phyloP scores from a whole-genome alignment of 2,888 invertebrate genomes.

The Drosophila ustulata region DNA sequence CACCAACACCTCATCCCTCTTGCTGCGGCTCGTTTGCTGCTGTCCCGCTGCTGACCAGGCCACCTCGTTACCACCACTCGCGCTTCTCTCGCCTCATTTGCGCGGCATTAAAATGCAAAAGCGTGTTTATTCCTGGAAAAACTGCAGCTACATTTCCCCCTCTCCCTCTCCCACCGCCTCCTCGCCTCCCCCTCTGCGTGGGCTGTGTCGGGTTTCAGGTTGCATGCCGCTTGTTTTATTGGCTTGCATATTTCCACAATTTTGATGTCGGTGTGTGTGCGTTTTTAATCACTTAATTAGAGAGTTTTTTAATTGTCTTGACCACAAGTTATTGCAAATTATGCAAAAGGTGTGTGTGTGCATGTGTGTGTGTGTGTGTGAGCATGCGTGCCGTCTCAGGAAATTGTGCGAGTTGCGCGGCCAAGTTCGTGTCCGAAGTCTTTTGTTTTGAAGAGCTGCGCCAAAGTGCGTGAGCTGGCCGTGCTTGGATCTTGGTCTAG shows the following conservation, averaged over 20 bases:
- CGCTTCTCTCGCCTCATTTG: conserved; percentile 71
- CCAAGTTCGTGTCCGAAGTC: conserved; percentile 77
- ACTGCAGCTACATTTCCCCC: conserved; percentile 47
- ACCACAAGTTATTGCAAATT: conserved; percentile 57
- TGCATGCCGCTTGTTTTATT: conserved; percentile 62
- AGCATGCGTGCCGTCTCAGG: conserved; percentile 49
- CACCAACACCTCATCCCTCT: conserved; percentile 54
- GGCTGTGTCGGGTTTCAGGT: conserved; percentile 14
- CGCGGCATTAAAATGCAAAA: conserved; percentile 79
- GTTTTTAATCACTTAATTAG: conserved; percentile 81
- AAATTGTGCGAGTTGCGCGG: conserved; percentile 54
- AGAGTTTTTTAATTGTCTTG: conserved; percentile 70
- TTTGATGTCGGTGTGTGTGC: conserved; percentile 52
- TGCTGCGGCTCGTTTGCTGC: conserved; percentile 50
- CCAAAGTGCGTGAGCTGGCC: conserved; percentile 19
- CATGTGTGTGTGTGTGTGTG: conserved; percentile 2
- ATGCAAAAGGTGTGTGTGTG: conserved; percentile 58
- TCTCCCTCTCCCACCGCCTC: no score
- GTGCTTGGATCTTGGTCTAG: neutral
- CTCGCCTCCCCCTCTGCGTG: conserved; percentile 12
- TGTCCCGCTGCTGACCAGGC: conserved; percentile 4
- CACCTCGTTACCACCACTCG: conserved; percentile 18
- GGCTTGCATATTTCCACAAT: conserved; percentile 72
- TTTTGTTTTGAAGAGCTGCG: conserved; percentile 61
- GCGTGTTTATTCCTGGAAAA: conserved; percentile 83